phyloP scores from a whole-genome alignment of 1,140 invertebrate genomes.

The Solen grandis region DNA sequence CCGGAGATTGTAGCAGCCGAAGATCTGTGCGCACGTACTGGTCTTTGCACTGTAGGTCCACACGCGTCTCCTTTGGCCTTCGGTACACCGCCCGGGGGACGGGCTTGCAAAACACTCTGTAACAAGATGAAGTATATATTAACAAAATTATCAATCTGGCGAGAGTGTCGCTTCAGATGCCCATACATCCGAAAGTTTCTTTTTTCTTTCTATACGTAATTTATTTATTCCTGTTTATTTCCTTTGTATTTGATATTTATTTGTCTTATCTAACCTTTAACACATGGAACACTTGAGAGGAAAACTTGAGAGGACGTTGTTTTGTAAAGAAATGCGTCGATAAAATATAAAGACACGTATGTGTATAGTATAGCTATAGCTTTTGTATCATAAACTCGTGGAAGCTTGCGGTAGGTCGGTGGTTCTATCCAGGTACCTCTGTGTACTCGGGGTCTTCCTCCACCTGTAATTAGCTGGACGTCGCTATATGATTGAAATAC shows the following conservation, averaged over 20 bases:
- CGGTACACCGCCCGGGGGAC: constrained; percentile 26
- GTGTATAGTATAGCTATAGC: no score
- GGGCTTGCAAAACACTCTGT: constrained; percentile 40
- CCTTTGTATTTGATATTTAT: neutral
- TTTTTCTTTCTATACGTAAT: constrained; percentile 11
- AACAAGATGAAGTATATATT: neutral
- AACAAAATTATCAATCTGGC: neutral
- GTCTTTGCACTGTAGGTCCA: constrained; percentile 50
- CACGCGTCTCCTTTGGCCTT: constrained; percentile 36
- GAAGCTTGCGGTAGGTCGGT: no score
- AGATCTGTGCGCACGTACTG: constrained; percentile 36
- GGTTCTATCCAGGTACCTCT: no score
- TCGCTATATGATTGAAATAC: no score
- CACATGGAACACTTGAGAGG: neutral
- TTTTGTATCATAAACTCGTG: no score
- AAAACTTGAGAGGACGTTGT: no score
- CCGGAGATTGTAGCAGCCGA: constrained; percentile 44
- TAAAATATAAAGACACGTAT: no score
- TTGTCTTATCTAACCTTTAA: neutral
- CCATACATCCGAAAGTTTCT: constrained; percentile 22
- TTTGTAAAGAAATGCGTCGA: no score
- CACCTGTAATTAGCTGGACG: no score
- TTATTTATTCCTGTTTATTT: constrained; percentile 22
- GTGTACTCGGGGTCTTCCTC: no score
- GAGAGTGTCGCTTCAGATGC: constrained; percentile 19